Conservation (phyloP, 1,140 invertebrate species). For the Stegodyphus mimosarum region DNA sequence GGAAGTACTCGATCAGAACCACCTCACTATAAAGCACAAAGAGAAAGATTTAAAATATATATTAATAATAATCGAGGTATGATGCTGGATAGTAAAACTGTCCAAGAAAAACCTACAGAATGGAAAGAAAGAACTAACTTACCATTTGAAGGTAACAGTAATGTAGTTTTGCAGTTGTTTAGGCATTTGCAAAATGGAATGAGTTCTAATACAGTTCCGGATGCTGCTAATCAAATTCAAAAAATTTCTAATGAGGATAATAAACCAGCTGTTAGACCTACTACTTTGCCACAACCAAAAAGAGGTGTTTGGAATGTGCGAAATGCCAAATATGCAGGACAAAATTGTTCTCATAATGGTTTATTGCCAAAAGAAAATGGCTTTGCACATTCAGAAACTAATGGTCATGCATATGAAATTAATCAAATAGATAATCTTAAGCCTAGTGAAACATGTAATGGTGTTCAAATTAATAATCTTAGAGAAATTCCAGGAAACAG, state of each 20-base stretch:
- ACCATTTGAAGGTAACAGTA: slow-evolving; percentile 50
- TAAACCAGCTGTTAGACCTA: slow-evolving; percentile 38
- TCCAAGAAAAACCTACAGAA: slow-evolving; percentile 50
- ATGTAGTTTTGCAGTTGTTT: slow-evolving; percentile 53
- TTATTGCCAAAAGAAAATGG: slow-evolving; percentile 13
- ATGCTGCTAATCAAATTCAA: background rate
- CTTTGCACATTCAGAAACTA: slow-evolving; percentile 8
- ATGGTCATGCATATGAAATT: slow-evolving; percentile 16
- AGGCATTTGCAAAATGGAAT: slow-evolving; percentile 29
- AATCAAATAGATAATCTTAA: background rate
- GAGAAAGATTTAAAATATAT: slow-evolving; percentile 54
- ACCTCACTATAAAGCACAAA: slow-evolving; percentile 66
- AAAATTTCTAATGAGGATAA: slow-evolving; percentile 9
- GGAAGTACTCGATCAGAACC: slow-evolving; percentile 70
- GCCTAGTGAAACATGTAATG: background rate
- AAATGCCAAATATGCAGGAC: background rate
- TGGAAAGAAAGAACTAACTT: slow-evolving; percentile 58
- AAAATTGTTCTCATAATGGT: slow-evolving; percentile 17
- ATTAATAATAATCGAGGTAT: slow-evolving; percentile 41
- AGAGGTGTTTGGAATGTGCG: background rate
- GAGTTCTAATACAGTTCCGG: background rate
- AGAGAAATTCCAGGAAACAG: slow-evolving; percentile 47
- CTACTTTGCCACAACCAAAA: slow-evolving; percentile 34
- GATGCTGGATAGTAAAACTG: slow-evolving; percentile 21
- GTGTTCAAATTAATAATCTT: background rate